Base-by-base conservation (phyloP, 2,113 vertebrate genomes). In the Passer montanus region DNA sequence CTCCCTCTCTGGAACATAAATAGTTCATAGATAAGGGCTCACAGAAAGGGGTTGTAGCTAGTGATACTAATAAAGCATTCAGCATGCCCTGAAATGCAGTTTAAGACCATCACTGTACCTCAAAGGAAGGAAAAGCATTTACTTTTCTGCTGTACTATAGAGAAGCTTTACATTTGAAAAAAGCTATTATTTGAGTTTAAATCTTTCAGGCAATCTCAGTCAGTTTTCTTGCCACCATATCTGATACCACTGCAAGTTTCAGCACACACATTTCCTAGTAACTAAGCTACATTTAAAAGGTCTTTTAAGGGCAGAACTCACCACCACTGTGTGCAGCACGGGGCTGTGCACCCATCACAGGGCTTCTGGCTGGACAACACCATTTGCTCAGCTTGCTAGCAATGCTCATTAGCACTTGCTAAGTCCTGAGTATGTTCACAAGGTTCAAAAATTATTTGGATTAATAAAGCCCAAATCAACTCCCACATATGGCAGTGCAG, bases 1-100 rank as follows among this genome's bases (percentile, higher is more conserved):
- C 47, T 67, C 20, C 11, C 13, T 73, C 46, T 17, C 63, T 70
- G 30, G 10, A 96, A 78, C 28, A 83, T 37, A 94, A 96, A 70
- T 85, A 89, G 75, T 75, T 92, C 46, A 90, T n/a, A 89, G 53
- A 46, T 73, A 95, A 93, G 60, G 24, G 27, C 23, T 82, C 74
- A 87, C 64, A 74, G 17, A n/a, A 79, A 44, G 31, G 20, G 7
- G 12, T 59, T 92, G 80, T 53, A 78, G n/a, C 35, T 72, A 66
- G 30, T 37, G 30, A 68, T 72, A 68, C 44, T 50, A 62, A 75
- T 56, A 94, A 80, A 92, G 12, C 19, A 63, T 81, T 73, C 62
- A 21, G 5, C 23, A 84, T 73, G 80, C 19, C 20, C 46, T 70
- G 53, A 86, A 87, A 91, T 44, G 60, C 56, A 56, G n/a, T 52